A percentile compares a stretch with the other conserved stretches of the same genome.
These are phyloP conservation scores for Pachymerium ferrugineum DNA, from an alignment of 2,888 invertebrate species.

Conservation along the genomic window DNA sequence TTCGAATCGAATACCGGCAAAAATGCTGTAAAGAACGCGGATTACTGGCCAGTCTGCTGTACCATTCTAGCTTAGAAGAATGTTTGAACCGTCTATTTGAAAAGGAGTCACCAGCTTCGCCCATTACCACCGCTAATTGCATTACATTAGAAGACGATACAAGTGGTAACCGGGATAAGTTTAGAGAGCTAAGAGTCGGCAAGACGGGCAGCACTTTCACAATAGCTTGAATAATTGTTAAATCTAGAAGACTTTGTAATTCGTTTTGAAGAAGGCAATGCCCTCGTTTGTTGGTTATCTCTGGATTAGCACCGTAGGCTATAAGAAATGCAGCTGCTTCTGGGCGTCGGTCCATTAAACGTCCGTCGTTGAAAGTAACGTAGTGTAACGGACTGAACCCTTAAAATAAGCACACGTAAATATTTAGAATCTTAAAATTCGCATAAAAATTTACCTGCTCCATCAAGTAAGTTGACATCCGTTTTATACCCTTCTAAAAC, in stretches of 20 bases:
- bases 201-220: conserved; percentile 42
- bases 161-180: conserved; percentile 28
- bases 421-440: background rate
- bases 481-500: conserved; percentile 44
- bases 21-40: conserved; percentile 45
- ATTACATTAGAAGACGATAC: background rate
- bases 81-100: background rate
- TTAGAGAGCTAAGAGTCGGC: conserved; percentile 41
- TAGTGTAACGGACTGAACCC: conserved; percentile 44
- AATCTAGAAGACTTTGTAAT: conserved; percentile 38
- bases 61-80: conserved; percentile 42
- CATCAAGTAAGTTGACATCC: conserved; percentile 43
- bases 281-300: conserved; percentile 42
- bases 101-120: conserved; percentile 1
- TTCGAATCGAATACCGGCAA: conserved; percentile 43
- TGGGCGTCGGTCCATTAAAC: conserved; percentile 42
- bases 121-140: background rate
- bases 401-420: conserved; percentile 37
- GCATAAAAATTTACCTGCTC: conserved; percentile 31
- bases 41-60: conserved; percentile 40
- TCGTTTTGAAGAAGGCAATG: conserved; percentile 43
- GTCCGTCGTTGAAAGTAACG: conserved; percentile 43
- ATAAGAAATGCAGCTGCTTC: conserved; percentile 44
- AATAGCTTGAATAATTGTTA: conserved; percentile 40
- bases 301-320: conserved; percentile 43